Evolutionary conservation across 2,888 invertebrate genomes (phyloP).

Genomic region (Pammene aurita): DNA sequence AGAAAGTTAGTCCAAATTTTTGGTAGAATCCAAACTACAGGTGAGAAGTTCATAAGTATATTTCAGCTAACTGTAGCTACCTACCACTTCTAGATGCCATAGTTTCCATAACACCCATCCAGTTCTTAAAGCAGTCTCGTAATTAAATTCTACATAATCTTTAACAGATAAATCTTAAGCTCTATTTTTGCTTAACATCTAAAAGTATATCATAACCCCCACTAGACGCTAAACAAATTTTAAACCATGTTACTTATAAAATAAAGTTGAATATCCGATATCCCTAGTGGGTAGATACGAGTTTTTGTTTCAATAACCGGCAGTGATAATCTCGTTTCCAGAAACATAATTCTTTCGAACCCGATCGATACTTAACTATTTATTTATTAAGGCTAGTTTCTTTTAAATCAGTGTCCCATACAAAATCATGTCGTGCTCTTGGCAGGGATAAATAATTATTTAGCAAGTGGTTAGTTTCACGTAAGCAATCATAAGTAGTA

Average conservation of each 20-base stretch:
- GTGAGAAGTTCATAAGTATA: neutral
- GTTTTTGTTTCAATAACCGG: neutral
- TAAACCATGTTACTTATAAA: too few species aligned
- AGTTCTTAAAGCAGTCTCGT: constrained; percentile 21
- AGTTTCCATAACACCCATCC: constrained; percentile 14
- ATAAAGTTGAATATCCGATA: constrained; percentile 7
- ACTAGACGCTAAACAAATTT: neutral
- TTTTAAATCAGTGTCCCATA: constrained; percentile 15
- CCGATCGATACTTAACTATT: constrained; percentile 37
- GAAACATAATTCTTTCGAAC: constrained; percentile 36
- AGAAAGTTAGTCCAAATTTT: too few species aligned
- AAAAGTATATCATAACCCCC: neutral
- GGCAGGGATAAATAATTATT: neutral
- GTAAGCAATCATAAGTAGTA: too few species aligned
- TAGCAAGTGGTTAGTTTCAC: neutral
- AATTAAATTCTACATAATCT: constrained; percentile 37
- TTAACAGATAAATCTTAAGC: constrained; percentile 34
- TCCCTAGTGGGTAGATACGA: neutral
- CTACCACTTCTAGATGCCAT: neutral
- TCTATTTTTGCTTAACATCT: constrained; percentile 22
- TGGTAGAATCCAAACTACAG: too few species aligned
- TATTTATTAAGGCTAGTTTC: constrained; percentile 36
- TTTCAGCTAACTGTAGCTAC: neutral
- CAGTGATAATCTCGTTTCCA: constrained; percentile 35
- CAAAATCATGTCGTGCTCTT: neutral